Base-by-base conservation (phyloP, 2,113 vertebrate species). In the Sinocyclocheilus anophthalmus region DNA sequence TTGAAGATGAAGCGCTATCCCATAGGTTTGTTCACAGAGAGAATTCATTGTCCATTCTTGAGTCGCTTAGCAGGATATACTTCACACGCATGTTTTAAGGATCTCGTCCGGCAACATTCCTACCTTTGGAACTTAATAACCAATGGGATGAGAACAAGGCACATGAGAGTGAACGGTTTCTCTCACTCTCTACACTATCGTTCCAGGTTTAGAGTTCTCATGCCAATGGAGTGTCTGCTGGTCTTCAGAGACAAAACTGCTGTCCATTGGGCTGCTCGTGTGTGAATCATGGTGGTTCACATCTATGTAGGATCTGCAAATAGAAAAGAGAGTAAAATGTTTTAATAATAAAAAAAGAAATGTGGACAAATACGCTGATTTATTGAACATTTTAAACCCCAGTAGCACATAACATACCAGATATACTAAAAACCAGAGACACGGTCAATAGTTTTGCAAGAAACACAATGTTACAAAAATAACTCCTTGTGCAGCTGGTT, bases 201-300 rank as follows among this genome's bases (percentile, higher is more conserved):
- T 99, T 92, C 98, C 98, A 0, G 98, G 97, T 90, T 98, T 97
- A 7, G 97, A 97, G 89, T 97, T 96, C 90, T 97, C 97, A 0
- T 99, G 97, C 98, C 98, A 99, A 79, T 94, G 94, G 10, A 99
- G 88, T 85, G 92, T 96, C 92, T 96, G 81, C 50, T 72, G 94
- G 75, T 98, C 97, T 0, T 93, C 92, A 3, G 93, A 91, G 61
- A 96, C 95, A 92, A 94, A 88, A 88, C 90, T 90, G 0, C 90
- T 93, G 87, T 94, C 94, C 92, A 95, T 4, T 53, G 50, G 95
- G 88, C 88, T 90, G 90, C 92, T 91, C 0, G 91, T 90, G 0
- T 93, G 85, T 0, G 89, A 65, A 11, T 96, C 96, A 93, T 94
- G 89, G 79, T 95, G 96, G 92, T 92, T 92, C 24, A 94, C 78